Evolutionary conservation across 2,113 vertebrate genomes (phyloP).

Genomic region (Quiscalus mexicanus): DNA sequence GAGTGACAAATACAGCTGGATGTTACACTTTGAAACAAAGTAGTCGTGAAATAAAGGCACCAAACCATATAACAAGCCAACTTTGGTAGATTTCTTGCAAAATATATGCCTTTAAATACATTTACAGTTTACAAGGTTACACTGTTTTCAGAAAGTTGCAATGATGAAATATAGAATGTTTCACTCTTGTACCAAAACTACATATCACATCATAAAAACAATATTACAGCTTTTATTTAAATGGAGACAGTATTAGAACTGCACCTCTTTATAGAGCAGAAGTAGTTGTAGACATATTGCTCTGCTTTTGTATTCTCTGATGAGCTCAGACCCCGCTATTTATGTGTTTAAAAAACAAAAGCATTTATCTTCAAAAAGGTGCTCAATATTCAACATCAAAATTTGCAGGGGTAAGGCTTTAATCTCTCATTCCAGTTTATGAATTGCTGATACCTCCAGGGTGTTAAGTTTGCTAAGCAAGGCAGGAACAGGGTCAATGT

Average conservation of each 20-base stretch:
- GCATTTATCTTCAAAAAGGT: background rate
- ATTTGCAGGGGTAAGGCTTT: background rate
- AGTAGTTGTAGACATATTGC: background rate
- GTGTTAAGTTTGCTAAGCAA: background rate
- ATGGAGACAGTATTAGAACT: background rate
- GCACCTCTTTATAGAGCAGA: background rate
- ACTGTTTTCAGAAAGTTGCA: background rate
- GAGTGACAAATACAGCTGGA: background rate
- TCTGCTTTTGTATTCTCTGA: background rate
- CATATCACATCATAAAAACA: background rate
- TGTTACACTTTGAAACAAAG: background rate
- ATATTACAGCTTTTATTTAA: slow-evolving; percentile 11
- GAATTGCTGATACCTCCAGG: too few relatives aligned
- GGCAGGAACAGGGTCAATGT: background rate
- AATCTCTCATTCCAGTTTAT: background rate
- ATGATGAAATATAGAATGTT: slow-evolving; percentile 39
- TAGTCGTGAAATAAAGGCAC: background rate
- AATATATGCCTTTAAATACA: slow-evolving; percentile 61
- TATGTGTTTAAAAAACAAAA: background rate
- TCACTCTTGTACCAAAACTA: slow-evolving; percentile 58
- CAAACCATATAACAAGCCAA: background rate
- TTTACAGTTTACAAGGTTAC: slow-evolving; percentile 22
- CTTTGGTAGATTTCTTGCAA: slow-evolving; percentile 54
- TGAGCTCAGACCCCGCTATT: background rate
- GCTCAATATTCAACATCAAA: background rate